Evolutionary conservation across 2,113 vertebrate species (phyloP).

Genomic region (Apodemus speciosus): DNA sequence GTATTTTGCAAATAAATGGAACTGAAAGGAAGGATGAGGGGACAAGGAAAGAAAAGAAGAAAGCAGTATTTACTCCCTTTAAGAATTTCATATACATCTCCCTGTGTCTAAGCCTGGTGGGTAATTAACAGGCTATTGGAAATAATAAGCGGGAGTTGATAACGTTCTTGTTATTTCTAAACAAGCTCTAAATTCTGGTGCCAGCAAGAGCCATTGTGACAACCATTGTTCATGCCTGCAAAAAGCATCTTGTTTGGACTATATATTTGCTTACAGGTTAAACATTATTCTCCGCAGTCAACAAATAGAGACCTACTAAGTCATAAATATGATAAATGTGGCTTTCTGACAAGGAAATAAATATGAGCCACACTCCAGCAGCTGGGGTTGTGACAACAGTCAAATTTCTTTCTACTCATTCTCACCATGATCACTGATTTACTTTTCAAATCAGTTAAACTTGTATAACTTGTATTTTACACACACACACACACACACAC

Average conservation of each 20-base stretch:
- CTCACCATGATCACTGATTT: background rate
- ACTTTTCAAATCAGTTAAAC: background rate
- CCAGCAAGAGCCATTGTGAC: background rate
- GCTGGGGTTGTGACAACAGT: background rate
- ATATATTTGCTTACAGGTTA: background rate
- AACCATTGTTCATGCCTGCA: background rate
- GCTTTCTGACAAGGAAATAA: background rate
- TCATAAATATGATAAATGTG: background rate
- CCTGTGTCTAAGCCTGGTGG: background rate
- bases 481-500: background rate
- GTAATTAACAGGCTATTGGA: background rate
- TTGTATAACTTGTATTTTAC: no score
- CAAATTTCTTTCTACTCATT: background rate
- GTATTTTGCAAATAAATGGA: background rate
- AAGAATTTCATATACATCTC: slow-evolving; percentile 5
- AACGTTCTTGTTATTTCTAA: background rate
- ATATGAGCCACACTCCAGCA: background rate
- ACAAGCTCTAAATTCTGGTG: background rate
- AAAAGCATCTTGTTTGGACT: background rate
- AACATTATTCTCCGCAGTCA: background rate
- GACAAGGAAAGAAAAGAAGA: background rate
- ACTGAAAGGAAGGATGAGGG: background rate
- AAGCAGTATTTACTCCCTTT: background rate
- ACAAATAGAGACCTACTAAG: background rate
- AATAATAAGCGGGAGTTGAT: background rate